Percentiles rank a stretch among this genome's conserved stretches.
Conservation (phyloP, 2,888 invertebrate species). For the Drosophila multiciliata region DNA sequence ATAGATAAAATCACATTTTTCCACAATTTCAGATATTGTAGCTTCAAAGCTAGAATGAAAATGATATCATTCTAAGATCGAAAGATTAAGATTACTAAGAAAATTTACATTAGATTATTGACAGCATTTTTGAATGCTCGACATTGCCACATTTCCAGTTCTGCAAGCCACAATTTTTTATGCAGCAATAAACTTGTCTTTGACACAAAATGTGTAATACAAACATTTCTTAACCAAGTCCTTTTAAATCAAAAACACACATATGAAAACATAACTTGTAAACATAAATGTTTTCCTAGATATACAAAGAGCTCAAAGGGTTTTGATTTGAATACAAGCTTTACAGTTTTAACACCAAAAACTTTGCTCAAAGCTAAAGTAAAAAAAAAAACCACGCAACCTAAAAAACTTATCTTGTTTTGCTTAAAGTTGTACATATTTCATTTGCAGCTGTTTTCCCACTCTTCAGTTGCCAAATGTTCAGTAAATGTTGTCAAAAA, state of each 20-base stretch:
- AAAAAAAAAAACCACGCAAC: constrained; percentile 22
- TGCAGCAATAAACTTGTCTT: not conserved
- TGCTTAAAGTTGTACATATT: constrained; percentile 42
- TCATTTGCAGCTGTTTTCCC: constrained; percentile 42
- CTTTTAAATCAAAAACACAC: not conserved
- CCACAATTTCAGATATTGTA: not conserved
- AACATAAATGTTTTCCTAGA: not conserved
- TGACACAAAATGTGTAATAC: not conserved
- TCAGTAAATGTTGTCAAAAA: constrained; percentile 32
- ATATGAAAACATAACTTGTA: not conserved
- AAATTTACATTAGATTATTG: not conserved
- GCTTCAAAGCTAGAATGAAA: not conserved
- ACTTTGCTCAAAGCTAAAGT: constrained; percentile 8
- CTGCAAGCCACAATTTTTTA: not conserved
- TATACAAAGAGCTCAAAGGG: constrained; percentile 3
- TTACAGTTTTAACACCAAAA: constrained; percentile 12
- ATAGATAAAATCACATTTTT: too few relatives aligned
- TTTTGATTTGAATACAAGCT: constrained; percentile 18
- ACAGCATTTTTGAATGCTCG: too few relatives aligned
- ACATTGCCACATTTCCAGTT: not conserved
- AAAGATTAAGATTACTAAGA: not conserved
- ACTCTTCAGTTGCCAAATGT: constrained; percentile 35
- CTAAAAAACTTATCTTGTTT: constrained; percentile 8
- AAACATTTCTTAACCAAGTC: not conserved
- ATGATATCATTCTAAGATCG: not conserved